Base-by-base conservation (phyloP, 1,140 invertebrate species). In the Leguminivora glycinivorella region DNA sequence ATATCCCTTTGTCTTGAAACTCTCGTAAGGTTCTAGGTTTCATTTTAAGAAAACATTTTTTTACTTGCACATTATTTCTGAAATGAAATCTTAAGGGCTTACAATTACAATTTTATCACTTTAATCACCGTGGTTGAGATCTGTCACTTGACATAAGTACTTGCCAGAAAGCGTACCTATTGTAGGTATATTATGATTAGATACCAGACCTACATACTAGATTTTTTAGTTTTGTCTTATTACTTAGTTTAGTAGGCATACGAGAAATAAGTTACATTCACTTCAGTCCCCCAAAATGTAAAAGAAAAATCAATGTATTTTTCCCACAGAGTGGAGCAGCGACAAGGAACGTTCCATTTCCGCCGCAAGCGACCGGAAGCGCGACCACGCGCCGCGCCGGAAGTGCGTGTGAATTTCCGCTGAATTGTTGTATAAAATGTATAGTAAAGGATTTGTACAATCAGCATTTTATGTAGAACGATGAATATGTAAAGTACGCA, bases 311-410 rank as follows among this genome's bases (percentile, higher is more conserved):
- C 84, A 70, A 85, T 85, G 77, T 34, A 63, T 25, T 78, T 82
- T 87, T 87, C 83, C 81, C 84, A 87, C 82, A 84, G 72, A 52
- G 17, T 38, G 40, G 70, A 7, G 67, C 72, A 69, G 67, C 73
- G 71, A 67, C 60, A 66, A 56, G 38, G 43, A 63, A 63, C 69
- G 67, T 75, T 38, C 60, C 60, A 72, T 78, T 80, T 78, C 73
- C 71, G 63, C 71, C 69, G 9, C 22, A 72, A 72, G 69, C 73
- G 40, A 25, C 78, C 79, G 87, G 84, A 87, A 82, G 73, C 75
- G 77, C 31, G 72, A 75, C 70, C 86, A 83, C 84, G 86, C 83
- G 85, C 69, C 81, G 67, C 5, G 52, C 72, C 81, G 85, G 84
- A 88, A 83, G 75, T 69, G 43, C 68, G 71, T 68, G 67, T n/a